A percentile compares a stretch with the other conserved stretches of the same genome.
These are phyloP conservation scores for Philhelius pedissequus DNA, from an alignment of 2,888 invertebrate genomes.

Conservation along the genomic window DNA sequence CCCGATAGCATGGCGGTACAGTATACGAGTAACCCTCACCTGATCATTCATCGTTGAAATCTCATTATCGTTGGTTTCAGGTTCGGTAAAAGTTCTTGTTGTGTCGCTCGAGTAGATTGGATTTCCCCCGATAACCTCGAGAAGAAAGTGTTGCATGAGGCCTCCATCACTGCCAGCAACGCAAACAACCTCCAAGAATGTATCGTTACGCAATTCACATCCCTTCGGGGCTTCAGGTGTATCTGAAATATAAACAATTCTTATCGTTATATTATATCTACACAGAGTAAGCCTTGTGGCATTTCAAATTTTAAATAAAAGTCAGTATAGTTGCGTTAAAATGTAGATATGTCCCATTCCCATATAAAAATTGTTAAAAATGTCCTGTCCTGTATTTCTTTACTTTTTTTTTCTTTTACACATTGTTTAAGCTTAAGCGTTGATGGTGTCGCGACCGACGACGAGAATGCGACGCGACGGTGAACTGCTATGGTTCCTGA, in stretches of 20 bases:
- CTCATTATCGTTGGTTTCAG: constrained; percentile 80
- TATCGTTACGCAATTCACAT: constrained; percentile 86
- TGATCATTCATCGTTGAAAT: constrained; percentile 84
- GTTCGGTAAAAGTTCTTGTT: constrained; percentile 76
- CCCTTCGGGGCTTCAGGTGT: constrained; percentile 87
- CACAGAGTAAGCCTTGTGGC: constrained; percentile 12
- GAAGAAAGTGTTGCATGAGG: constrained; percentile 88
- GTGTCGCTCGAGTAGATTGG: constrained; percentile 79
- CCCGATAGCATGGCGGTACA: neutral
- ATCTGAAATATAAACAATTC: constrained; percentile 80
- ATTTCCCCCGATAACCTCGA: constrained; percentile 86
- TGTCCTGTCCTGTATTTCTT: neutral
- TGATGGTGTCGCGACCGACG: neutral
- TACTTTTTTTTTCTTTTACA: neutral
- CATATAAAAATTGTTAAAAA: constrained; percentile 10
- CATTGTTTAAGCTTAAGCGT: neutral
- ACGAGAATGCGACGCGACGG: neutral
- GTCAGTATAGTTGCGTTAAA: constrained; percentile 10
- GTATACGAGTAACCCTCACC: constrained; percentile 77
- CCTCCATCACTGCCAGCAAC: constrained; percentile 90
- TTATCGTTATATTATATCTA: constrained; percentile 40
- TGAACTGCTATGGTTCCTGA: neutral
- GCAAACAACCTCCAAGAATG: constrained; percentile 84
- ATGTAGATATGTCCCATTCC: neutral
- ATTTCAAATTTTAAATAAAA: constrained; percentile 39